phyloP scores from a whole-genome alignment of 2,113 vertebrate genomes.

The Morone saxatilis region DNA sequence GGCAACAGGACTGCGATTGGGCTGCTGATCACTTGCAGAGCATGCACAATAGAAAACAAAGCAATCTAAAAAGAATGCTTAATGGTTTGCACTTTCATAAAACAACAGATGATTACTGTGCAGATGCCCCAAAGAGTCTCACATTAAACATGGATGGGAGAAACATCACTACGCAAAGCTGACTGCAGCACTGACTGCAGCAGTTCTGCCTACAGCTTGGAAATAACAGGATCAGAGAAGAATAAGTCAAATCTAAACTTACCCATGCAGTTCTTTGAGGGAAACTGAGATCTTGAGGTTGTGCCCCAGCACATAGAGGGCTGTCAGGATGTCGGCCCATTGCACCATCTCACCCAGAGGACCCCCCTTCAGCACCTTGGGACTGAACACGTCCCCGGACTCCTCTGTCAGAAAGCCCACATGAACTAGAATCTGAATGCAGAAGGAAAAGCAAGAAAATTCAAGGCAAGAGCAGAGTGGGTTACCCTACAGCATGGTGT shows the following conservation, averaged over 20 bases:
- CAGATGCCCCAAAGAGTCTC: background rate
- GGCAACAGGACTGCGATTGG: conserved; percentile 5
- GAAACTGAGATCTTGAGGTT: conserved; percentile 93
- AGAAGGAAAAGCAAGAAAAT: background rate
- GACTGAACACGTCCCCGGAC: conserved; percentile 97
- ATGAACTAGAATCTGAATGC: conserved; percentile 91
- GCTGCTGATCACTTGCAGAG: conserved; percentile 14
- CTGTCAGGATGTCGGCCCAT: conserved; percentile 96
- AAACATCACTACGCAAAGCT: background rate
- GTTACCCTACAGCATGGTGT: background rate
- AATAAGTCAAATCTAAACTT: conserved; percentile 60
- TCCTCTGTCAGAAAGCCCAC: conserved; percentile 98
- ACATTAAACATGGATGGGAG: no score
- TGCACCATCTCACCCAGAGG: conserved; percentile 99
- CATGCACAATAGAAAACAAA: conserved; percentile 1
- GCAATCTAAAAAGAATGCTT: background rate
- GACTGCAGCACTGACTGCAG: background rate
- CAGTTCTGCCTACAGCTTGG: background rate
- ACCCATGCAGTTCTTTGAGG: conserved; percentile 98
- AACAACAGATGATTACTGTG: background rate
- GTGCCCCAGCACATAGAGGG: conserved; percentile 94
- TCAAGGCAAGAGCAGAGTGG: background rate
- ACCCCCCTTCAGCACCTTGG: conserved; percentile 95
- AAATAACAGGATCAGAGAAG: background rate
- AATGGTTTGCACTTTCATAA: background rate